phyloP scores from a whole-genome alignment of 2,797 vertebrate species.

The Acanthornis magna region DNA sequence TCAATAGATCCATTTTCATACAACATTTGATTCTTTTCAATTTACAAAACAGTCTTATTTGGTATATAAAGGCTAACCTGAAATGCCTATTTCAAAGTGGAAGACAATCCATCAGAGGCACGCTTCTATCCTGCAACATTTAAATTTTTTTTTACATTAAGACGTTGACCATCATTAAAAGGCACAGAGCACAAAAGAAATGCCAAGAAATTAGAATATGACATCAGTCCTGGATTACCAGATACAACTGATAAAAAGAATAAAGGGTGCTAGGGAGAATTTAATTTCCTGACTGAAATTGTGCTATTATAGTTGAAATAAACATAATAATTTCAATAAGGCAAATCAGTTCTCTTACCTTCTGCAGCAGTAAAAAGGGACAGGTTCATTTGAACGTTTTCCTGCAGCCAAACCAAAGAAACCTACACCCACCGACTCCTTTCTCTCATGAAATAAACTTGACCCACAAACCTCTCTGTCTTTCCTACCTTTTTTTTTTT shows the following conservation, averaged over 20 bases:
- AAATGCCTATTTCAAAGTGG: not conserved
- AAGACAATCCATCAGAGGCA: not conserved
- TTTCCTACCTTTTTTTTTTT: slow-evolving; percentile 16
- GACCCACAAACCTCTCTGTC: slow-evolving; percentile 61
- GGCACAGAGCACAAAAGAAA: not conserved
- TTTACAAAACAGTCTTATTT: not conserved
- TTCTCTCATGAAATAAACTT: slow-evolving; percentile 27
- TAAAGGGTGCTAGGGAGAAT: not conserved
- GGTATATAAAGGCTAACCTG: not conserved
- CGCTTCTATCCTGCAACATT: not conserved
- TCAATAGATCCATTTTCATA: not conserved
- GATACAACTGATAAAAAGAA: slow-evolving; percentile 1
- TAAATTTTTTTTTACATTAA: not conserved
- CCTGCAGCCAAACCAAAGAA: slow-evolving; percentile 21
- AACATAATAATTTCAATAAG: not conserved
- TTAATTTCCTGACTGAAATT: not conserved
- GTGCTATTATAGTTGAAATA: not conserved
- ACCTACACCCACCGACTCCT: not conserved
- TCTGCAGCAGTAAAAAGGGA: slow-evolving; percentile 51
- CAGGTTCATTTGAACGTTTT: slow-evolving; percentile 39
- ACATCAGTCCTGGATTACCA: not conserved
- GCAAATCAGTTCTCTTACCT: slow-evolving; percentile 54
- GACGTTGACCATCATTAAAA: not conserved
- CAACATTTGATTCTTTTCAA: not conserved
- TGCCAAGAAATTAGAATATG: not conserved